Percentiles rank a stretch among this genome's conserved stretches.
These are phyloP conservation scores for Ptychobarbus kaznakovi DNA, from an alignment of 2,797 vertebrate genomes.

Conservation along the genomic window DNA sequence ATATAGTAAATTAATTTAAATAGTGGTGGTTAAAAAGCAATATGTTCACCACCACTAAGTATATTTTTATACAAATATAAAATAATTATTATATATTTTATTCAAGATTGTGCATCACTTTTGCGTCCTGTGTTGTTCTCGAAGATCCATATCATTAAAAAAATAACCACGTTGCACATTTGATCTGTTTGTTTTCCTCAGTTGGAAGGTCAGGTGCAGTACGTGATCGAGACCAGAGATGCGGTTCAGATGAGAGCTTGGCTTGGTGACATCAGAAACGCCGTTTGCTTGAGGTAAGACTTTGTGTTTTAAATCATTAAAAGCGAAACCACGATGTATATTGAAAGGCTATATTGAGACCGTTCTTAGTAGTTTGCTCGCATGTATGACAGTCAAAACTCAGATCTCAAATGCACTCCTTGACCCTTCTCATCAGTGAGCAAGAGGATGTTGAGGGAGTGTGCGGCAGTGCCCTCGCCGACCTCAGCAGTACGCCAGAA, in stretches of 20 bases:
- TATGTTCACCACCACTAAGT: background rate
- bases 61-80: background rate
- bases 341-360: background rate
- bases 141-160: background rate
- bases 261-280: slow-evolving; percentile 90
- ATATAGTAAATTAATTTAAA: background rate
- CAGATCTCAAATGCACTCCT: slow-evolving; percentile 8
- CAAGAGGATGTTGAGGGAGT: slow-evolving; percentile 81
- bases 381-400: background rate
- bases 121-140: background rate
- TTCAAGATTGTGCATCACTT: background rate
- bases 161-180: background rate
- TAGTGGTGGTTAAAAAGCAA: background rate
- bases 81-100: background rate
- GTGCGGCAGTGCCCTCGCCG: slow-evolving; percentile 77
- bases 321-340: background rate
- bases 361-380: background rate
- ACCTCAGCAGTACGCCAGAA: slow-evolving; percentile 86
- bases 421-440: slow-evolving; percentile 70
- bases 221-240: slow-evolving; percentile 89
- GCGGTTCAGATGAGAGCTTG: slow-evolving; percentile 91
- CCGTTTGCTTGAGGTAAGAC: slow-evolving; percentile 85
- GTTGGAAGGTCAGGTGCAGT: slow-evolving; percentile 86
- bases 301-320: background rate
- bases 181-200: slow-evolving; percentile 57